phyloP scores from a whole-genome alignment of 2,888 invertebrate genomes.

The Adela reaumurella region DNA sequence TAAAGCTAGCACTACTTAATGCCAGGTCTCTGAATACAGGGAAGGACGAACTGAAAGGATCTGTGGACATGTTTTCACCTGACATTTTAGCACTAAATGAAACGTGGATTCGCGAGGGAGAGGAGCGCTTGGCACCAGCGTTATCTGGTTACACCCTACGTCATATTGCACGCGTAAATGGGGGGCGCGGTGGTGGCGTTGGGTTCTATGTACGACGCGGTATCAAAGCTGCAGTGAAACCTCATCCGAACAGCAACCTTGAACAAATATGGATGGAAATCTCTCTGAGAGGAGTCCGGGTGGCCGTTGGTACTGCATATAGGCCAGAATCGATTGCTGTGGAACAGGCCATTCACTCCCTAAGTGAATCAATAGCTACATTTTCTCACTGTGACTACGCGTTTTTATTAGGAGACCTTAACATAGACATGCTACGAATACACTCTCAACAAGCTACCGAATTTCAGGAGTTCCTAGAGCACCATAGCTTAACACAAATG shows the following conservation, averaged over 20 bases:
- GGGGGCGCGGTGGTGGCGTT: no score
- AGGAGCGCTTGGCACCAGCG: slow-evolving; percentile 1
- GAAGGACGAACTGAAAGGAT: not conserved
- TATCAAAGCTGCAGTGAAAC: not conserved
- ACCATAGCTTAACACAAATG: slow-evolving; percentile 2
- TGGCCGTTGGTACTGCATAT: slow-evolving; percentile 2
- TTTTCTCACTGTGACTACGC: not conserved
- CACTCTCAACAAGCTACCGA: not conserved
- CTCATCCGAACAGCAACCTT: not conserved
- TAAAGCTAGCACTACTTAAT: no score
- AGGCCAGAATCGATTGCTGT: not conserved
- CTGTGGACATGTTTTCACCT: not conserved
- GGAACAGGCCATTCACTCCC: not conserved
- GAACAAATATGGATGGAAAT: no score
- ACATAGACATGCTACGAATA: not conserved
- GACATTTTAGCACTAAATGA: slow-evolving; percentile 4
- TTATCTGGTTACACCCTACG: not conserved
- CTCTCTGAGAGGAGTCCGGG: not conserved
- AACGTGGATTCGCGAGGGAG: slow-evolving; percentile 1
- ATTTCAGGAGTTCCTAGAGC: not conserved
- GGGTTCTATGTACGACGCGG: slow-evolving; percentile 1
- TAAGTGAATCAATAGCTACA: slow-evolving; percentile 2
- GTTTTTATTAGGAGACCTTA: slow-evolving; percentile 1
- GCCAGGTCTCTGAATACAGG: slow-evolving; percentile 2
- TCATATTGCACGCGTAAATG: not conserved